A percentile compares a stretch with the other conserved stretches of the same genome.
phyloP scores from a whole-genome alignment of 2,113 vertebrate genomes.

The human region DNA sequence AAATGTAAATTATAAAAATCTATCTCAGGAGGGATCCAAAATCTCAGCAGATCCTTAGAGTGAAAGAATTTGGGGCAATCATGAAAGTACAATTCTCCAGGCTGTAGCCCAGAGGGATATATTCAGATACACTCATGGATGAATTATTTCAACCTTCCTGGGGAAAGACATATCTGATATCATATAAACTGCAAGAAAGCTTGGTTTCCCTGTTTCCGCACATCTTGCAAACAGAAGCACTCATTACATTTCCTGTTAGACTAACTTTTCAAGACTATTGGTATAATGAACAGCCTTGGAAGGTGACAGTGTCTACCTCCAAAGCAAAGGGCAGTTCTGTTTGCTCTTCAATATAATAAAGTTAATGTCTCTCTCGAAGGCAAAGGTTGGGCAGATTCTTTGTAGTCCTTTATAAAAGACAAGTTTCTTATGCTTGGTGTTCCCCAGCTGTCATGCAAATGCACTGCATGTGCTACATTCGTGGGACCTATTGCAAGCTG shows the following conservation, averaged over 20 bases:
- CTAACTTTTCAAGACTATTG: neutral
- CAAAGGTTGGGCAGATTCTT: neutral
- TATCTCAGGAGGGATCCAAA: slow-evolving; percentile 43
- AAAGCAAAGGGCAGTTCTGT: neutral
- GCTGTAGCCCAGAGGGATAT: neutral
- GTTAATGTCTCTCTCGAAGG: neutral
- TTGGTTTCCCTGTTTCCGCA: neutral
- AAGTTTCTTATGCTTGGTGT: accelerated
- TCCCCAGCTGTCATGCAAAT: neutral
- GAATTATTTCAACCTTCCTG: neutral
- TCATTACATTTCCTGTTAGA: neutral
- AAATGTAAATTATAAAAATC: slow-evolving; percentile 55
- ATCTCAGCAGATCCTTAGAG: neutral
- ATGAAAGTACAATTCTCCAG: neutral
- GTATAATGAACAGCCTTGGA: neutral
- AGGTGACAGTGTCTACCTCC: accelerated
- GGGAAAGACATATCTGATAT: neutral
- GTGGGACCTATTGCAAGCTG: accelerated
- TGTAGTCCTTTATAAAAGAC: neutral
- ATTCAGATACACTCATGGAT: slow-evolving; percentile 4
- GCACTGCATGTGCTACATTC: accelerated
- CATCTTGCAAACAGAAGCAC: neutral
- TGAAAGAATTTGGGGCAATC: slow-evolving; percentile 30
- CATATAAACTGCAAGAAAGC: neutral
- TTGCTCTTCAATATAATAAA: neutral